Evolutionary conservation across 1,140 invertebrate genomes (phyloP).

Genomic region (Drosophila varians): DNA sequence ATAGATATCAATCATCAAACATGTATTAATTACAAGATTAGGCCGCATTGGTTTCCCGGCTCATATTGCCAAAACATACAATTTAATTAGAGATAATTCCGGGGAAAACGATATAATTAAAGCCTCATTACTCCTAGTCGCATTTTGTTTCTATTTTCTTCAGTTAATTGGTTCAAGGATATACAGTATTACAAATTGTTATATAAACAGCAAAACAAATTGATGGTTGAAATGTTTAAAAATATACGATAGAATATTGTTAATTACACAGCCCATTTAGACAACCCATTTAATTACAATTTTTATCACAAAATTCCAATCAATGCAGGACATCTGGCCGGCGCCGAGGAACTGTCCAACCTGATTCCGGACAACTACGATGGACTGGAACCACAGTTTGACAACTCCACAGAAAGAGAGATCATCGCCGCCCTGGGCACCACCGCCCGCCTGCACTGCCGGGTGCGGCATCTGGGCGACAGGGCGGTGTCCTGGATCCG

Average conservation of each 20-base stretch:
- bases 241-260: neutral
- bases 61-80: neutral
- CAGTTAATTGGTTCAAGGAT: too few species aligned
- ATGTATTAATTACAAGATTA: neutral
- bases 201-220: too few species aligned
- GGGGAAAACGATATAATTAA: too few species aligned
- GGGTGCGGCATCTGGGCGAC: conserved; percentile 92
- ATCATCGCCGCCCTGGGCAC: conserved; percentile 93
- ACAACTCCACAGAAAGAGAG: conserved; percentile 92
- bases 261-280: neutral
- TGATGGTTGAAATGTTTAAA: too few species aligned
- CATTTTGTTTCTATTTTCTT: too few species aligned
- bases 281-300: neutral
- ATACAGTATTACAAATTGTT: too few species aligned
- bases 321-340: conserved; percentile 17
- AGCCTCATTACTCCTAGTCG: too few species aligned
- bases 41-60: neutral
- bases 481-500: conserved; percentile 92
- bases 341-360: conserved; percentile 72
- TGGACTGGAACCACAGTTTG: conserved; percentile 90
- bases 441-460: conserved; percentile 92
- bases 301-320: neutral
- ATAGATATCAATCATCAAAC: neutral
- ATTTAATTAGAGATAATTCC: neutral
- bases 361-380: conserved; percentile 70